phyloP scores from a whole-genome alignment of 2,113 vertebrate species.

The Podarcis muralis region DNA sequence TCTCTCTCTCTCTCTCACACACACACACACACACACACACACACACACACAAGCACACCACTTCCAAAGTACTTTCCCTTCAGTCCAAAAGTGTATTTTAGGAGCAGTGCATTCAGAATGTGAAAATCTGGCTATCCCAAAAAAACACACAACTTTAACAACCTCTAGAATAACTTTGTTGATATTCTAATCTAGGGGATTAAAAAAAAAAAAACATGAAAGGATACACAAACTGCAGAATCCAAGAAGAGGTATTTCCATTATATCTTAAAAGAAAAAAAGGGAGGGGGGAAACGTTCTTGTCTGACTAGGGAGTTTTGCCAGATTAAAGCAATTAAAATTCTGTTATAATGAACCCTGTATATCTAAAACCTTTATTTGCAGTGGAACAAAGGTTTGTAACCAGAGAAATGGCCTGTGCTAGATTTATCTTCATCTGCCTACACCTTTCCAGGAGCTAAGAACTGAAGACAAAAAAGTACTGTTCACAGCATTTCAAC shows the following conservation, averaged over 20 bases:
- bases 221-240: not conserved
- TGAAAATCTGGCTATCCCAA: not conserved
- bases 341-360: slow-evolving; percentile 72
- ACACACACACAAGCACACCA: not conserved
- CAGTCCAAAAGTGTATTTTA: slow-evolving; percentile 8
- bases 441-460: slow-evolving; percentile 73
- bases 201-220: not conserved
- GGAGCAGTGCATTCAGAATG: not conserved
- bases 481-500: slow-evolving; percentile 74
- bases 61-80: slow-evolving; percentile 4
- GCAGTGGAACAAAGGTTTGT: slow-evolving; percentile 77
- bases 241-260: slow-evolving; percentile 1
- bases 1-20: accelerated
- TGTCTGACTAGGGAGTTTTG: slow-evolving; percentile 59
- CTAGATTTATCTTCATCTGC: slow-evolving; percentile 77
- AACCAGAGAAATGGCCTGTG: slow-evolving; percentile 75
- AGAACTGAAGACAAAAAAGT: slow-evolving; percentile 73
- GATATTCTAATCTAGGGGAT: slow-evolving; percentile 3
- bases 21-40: accelerated
- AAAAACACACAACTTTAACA: not conserved
- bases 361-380: slow-evolving; percentile 73
- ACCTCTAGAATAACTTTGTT: slow-evolving; percentile 13
- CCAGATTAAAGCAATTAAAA: slow-evolving; percentile 74
- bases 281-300: not conserved
- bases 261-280: not conserved